Percentiles rank a stretch among this genome's conserved stretches.
phyloP scores from a whole-genome alignment of 2,888 invertebrate species.

The Corythucha ciliata region DNA sequence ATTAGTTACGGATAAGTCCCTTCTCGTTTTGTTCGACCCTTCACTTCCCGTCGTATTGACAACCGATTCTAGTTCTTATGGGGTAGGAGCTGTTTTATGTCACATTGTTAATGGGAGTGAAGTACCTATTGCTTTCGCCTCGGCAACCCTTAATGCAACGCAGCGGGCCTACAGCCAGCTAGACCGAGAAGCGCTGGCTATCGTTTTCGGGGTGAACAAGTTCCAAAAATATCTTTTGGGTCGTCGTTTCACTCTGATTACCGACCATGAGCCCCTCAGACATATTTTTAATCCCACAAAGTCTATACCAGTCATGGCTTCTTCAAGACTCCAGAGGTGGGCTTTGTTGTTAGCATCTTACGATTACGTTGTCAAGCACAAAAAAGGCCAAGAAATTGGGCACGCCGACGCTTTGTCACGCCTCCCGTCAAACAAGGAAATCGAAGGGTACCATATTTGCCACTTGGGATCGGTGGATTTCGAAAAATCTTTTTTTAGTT shows the following conservation, averaged over 20 bases:
- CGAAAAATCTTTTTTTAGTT: too few relatives aligned
- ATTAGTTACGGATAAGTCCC: constrained; percentile 31
- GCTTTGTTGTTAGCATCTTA: constrained; percentile 1
- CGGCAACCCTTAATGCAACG: background rate
- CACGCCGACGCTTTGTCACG: background rate
- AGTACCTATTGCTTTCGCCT: constrained; percentile 10
- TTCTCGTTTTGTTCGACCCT: constrained; percentile 35
- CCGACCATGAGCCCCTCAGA: background rate
- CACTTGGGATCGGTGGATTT: too few relatives aligned
- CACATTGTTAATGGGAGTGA: constrained; percentile 17
- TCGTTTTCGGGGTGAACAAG: constrained; percentile 15
- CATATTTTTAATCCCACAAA: constrained; percentile 6
- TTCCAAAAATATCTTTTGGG: constrained; percentile 12
- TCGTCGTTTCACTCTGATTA: background rate
- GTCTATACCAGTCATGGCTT: background rate
- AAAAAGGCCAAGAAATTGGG: background rate
- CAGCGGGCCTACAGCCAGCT: background rate
- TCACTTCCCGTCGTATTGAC: constrained; percentile 33
- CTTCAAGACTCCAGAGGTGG: background rate
- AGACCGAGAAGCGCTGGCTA: background rate
- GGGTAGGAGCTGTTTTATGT: constrained; percentile 33
- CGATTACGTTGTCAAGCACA: background rate
- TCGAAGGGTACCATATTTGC: too few relatives aligned
- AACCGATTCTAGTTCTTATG: constrained; percentile 35
- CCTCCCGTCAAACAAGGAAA: too few relatives aligned